Base-by-base conservation (phyloP, 1,140 invertebrate genomes). In the Solen grandis region DNA sequence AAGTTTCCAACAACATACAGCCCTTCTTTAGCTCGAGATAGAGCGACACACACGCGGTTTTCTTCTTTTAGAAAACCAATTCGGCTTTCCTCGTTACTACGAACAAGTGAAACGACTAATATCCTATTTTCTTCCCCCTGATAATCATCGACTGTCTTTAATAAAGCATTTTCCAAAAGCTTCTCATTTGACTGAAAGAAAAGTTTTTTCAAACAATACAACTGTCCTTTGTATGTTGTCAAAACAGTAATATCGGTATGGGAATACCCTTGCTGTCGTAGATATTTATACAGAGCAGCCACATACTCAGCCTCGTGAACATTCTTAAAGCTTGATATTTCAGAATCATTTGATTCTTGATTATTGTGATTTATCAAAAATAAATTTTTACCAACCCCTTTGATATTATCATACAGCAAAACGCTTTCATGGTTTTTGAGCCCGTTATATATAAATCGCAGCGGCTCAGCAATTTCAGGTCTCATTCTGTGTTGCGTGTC, bases 121-220 rank as follows among this genome's bases (percentile, higher is more conserved):
- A 98, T 96, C 83, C 96, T 95, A 41, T 95, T 96, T 91, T 98
- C 97, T 89, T 97, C 95, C 0, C 97, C 96, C 93, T 91, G 89
- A 62, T 86, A 91, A 69, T 96, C 96, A 89, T 97, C 97, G 1
- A 97, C 94, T 10, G 94, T 94, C 38, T 94, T 94, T 31, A 96
- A 93, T 66, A n/a, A n/a, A 83, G 55, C 0, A 93, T 84, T 22
- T 80, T 86, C 50, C 85, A 69, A 36, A 82, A 84, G 31, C 66
- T 69, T 5, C 84, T 82, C 81, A 13, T 83, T 36, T 88, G 84
- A 85, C 41, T 46, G 8, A 46, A 46, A 46, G 8, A 90, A 89
- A 19, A 84, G 31, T n/a, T 86, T 87, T 57, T 84, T 85, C 0
- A 93, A 16, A 4, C 27, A 25, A 31, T 85, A 82, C 59, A 92